Percentiles rank a stretch among this genome's conserved stretches.
Conservation (phyloP, 2,113 vertebrate species). For the Naja naja region DNA sequence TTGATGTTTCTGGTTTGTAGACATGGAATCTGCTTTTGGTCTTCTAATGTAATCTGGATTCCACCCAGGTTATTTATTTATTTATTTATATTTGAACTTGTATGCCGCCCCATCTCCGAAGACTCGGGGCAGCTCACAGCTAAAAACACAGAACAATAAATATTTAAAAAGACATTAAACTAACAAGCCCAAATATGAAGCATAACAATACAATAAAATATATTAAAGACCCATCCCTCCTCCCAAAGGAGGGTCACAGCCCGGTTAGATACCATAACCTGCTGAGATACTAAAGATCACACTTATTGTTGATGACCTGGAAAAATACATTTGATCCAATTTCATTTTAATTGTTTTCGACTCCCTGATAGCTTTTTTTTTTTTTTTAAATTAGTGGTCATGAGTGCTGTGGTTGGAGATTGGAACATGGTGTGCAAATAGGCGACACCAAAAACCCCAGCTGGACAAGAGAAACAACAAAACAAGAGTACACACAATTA, state of each 20-base stretch:
- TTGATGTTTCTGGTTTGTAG: not conserved
- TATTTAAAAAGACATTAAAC: too few species aligned
- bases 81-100: too few species aligned
- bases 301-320: not conserved
- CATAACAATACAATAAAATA: too few species aligned
- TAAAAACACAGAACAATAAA: too few species aligned
- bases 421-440: not conserved
- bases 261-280: not conserved
- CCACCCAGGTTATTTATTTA: too few species aligned
- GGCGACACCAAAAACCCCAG: not conserved
- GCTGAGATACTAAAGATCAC: not conserved
- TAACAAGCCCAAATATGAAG: too few species aligned
- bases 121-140: too few species aligned
- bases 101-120: too few species aligned
- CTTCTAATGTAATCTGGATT: not conserved
- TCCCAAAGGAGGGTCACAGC: too few species aligned
- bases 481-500: too few species aligned
- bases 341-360: not conserved
- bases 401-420: not conserved
- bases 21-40: not conserved
- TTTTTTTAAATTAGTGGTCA: not conserved
- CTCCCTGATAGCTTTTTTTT: not conserved
- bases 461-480: not conserved
- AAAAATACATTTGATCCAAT: not conserved
- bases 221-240: too few species aligned